Conservation (phyloP, 2,797 vertebrate species). For the Dipus sagitta region DNA sequence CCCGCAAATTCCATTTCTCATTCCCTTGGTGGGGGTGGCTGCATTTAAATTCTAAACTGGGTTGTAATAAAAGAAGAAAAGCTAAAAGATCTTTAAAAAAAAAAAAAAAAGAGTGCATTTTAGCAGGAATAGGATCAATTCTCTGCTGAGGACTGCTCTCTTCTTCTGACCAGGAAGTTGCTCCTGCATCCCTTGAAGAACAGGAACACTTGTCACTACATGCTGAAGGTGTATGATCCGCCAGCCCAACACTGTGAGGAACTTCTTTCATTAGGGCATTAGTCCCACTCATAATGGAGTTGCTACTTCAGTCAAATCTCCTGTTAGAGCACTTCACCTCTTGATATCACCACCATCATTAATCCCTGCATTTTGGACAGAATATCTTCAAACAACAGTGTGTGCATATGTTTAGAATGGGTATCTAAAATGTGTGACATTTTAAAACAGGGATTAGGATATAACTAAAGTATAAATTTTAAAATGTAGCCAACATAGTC, state of each 20-base stretch:
- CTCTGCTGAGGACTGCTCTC: background rate
- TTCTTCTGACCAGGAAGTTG: background rate
- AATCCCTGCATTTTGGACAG: background rate
- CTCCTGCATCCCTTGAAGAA: background rate
- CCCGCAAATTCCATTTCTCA: background rate
- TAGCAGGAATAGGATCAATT: background rate
- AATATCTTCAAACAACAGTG: background rate
- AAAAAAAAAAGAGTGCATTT: too few relatives aligned
- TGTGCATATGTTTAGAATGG: background rate
- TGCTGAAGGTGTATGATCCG: background rate
- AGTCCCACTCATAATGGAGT: background rate
- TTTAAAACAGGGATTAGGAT: background rate
- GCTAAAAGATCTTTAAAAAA: too few relatives aligned
- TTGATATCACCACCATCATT: background rate
- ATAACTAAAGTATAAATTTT: background rate
- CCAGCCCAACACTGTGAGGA: accelerated
- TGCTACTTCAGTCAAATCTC: background rate
- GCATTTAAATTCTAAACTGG: background rate
- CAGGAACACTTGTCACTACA: background rate
- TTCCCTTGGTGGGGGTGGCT: too few relatives aligned
- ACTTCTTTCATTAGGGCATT: background rate
- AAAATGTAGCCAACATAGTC: background rate
- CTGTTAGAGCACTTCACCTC: background rate
- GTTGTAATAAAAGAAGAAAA: background rate
- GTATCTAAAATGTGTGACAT: background rate